Conservation (phyloP, 2,113 vertebrate species). For the Eublepharis macularius region DNA sequence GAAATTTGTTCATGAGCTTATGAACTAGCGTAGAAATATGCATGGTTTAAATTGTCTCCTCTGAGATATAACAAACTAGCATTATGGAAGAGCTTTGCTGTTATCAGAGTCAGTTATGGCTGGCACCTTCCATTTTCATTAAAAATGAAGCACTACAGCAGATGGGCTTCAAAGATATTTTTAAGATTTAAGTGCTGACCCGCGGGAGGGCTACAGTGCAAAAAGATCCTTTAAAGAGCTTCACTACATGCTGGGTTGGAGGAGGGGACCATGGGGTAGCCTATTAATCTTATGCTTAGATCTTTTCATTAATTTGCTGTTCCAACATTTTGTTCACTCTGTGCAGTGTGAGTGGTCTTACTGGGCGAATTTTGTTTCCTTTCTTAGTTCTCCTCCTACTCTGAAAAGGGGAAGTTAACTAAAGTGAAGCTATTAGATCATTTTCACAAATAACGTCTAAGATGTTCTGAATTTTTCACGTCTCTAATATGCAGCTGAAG, state of each 20-base stretch:
- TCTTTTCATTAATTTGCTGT: conserved; percentile 55
- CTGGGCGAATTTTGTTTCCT: conserved; percentile 41
- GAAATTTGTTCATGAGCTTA: conserved; percentile 41
- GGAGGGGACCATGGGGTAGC: conserved; percentile 50
- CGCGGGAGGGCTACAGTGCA: conserved; percentile 65
- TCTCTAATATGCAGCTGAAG: background rate
- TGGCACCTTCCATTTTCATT: conserved; percentile 69
- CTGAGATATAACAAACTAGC: conserved; percentile 48
- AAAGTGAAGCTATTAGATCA: conserved; percentile 7
- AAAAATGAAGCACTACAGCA: conserved; percentile 71
- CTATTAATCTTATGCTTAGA: conserved; percentile 64
- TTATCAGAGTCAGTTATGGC: conserved; percentile 45
- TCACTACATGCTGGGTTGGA: conserved; percentile 38
- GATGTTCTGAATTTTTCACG: background rate
- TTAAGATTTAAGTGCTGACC: conserved; percentile 70
- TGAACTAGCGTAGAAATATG: conserved; percentile 49
- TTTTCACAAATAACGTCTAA: background rate
- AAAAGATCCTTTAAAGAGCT: conserved; percentile 59
- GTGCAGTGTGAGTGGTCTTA: conserved; percentile 59
- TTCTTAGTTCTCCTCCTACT: conserved; percentile 40
- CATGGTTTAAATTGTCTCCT: conserved; percentile 54
- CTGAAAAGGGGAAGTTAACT: conserved; percentile 33
- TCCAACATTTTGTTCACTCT: conserved; percentile 61
- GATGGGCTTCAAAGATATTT: conserved; percentile 71
- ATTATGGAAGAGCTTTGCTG: conserved; percentile 42